Base-by-base conservation (phyloP, 1,140 invertebrate genomes). In the Drosophila ananassae region DNA sequence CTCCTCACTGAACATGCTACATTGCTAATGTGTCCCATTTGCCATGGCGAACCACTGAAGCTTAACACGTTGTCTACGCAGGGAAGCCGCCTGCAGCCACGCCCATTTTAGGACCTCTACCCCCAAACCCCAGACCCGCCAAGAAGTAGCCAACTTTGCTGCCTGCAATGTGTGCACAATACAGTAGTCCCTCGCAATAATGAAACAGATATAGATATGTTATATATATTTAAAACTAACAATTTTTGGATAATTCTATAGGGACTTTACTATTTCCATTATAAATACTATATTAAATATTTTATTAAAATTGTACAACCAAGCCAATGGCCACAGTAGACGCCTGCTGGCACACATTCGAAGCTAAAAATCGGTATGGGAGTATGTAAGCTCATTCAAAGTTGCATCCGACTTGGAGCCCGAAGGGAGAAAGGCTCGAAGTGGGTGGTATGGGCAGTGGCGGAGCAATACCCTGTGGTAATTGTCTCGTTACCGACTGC, bases 21-120 rank as follows among this genome's bases (percentile, higher is more conserved):
- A 87, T 82, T 72, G 82, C 82, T 87, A 87, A 87, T 87, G 82
- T 89, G 82, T 87, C 82, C 82, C 82, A 87, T 87, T 87, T 87
- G 82, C 82, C 78, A 79, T 81, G 75, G 79, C 83, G 78, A 89
- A 82, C 82, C 83, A 87, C 82, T 87, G 76, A 83, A 87, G 82
- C 83, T 87, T 87, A 89, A 89, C 82, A 89, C 82, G 83, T 83
- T 87, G 82, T 87, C 83, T 89, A 83, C 83, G 83, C 79, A 89
- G 82, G 62, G 79, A 73, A 66, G 64, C 71, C 69, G 69, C 78
- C 61, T 51, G 53, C 50, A 48, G 64, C 58, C 74, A 73, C 60
- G 55, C 78, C 78, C 50, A 21, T 53, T 52, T 61, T 37, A 30
- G 25, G 54, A 41, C 51, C 32, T 56, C 28, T 17, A 28, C 25